A percentile compares a stretch with the other conserved stretches of the same genome.
Evolutionary conservation across 2,113 vertebrate genomes (phyloP).

Genomic region (Bubo scandiacus): DNA sequence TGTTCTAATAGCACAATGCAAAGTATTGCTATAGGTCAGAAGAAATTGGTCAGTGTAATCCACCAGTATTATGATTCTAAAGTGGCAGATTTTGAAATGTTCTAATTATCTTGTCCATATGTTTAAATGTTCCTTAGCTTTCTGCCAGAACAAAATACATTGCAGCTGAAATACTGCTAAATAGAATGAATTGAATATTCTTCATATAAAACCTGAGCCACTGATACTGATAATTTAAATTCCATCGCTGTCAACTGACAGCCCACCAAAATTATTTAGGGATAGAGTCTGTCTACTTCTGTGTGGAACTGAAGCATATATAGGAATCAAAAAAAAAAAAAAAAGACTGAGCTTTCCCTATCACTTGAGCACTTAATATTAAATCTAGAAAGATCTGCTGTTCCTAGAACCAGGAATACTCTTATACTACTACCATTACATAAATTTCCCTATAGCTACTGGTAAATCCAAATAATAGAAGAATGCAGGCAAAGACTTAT

Average conservation of each 20-base stretch:
- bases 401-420: not conserved
- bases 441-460: not conserved
- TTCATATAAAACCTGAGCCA: not conserved
- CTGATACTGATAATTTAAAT: not conserved
- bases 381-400: not conserved
- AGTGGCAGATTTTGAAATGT: slow-evolving; percentile 14
- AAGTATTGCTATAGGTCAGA: not conserved
- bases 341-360: not conserved
- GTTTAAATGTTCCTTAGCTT: slow-evolving; percentile 29
- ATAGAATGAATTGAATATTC: not conserved
- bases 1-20: not conserved
- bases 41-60: not conserved
- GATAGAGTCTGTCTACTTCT: not conserved
- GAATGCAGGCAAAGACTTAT: not conserved
- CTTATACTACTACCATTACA: not conserved
- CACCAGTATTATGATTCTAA: not conserved
- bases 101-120: slow-evolving; percentile 31
- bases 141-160: slow-evolving; percentile 1
- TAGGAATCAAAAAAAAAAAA: not conserved
- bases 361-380: not conserved
- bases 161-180: not conserved
- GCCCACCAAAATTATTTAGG: not conserved
- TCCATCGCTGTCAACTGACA: not conserved
- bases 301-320: not conserved
- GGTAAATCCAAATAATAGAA: not conserved